Base-by-base conservation (phyloP, 2,797 vertebrate species). In the Channa striata region DNA sequence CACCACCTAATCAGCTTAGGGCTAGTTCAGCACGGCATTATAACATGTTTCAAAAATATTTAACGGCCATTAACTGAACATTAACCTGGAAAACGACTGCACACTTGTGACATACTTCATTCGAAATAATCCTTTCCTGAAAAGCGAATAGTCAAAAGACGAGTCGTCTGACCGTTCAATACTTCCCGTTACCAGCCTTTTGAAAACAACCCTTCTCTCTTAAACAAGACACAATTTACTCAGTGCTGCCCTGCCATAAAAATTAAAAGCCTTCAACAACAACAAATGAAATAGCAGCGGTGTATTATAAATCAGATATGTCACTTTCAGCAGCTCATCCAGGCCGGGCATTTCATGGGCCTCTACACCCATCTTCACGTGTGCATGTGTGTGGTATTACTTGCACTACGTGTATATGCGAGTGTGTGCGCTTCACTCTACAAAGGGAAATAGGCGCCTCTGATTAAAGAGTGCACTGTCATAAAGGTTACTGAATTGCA, bases 401-500 rank as follows among this genome's bases (percentile, higher is more conserved):
- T 66, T 95, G 95, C 16, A 36, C 42, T 95, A 94, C 94, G 94
- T 95, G 94, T 94, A 93, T 94, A 93, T 94, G 94, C 93, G 82
- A 94, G 94, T 93, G 95, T 64, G 70, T 75, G 95, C 95, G 94
- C 75, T 72, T 70, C 40, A 93, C 93, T 95, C 95, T 94, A 95
- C 83, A 90, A 96, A 96, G 95, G n/a, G 96, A 98, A 98, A 97
- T 97, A 96, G 96, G 95, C 95, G 84, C 68, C 95, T 95, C 96
- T 99, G 97, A 99, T 99, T 99, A 98, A 99, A 98, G 96, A 97
- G 95, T 97, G 96, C 94, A 95, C 96, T 96, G 97, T 98, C 97
- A 98, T 99, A 97, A 98, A 98, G 97, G 97, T 99, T 99, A 99
- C 96, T 96, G 96, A 97, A 98, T 98, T 97, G 97, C 98, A 99